Percentiles rank a stretch among this genome's conserved stretches.
Evolutionary conservation across 1,140 invertebrate species (phyloP).

Genomic region (Drosophila auraria): DNA sequence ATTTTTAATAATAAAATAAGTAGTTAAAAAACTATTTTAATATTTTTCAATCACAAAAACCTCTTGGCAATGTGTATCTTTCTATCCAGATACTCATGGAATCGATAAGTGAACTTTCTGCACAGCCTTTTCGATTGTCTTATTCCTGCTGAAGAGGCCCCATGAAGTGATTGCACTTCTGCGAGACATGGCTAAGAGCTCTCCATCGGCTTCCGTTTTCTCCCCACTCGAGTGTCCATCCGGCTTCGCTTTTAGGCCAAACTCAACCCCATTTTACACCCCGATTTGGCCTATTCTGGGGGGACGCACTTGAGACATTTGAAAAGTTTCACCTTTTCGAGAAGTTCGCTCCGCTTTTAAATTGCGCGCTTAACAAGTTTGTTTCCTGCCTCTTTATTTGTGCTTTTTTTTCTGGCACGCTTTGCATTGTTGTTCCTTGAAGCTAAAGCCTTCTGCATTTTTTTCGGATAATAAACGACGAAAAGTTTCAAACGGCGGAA

Average conservation of each 20-base stretch:
- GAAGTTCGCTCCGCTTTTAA: slow-evolving; percentile 46
- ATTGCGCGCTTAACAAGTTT: slow-evolving; percentile 54
- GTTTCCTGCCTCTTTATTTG: slow-evolving; percentile 11
- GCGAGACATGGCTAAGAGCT: slow-evolving; percentile 17
- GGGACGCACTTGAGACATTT: slow-evolving; percentile 47
- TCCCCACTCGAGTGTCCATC: slow-evolving; percentile 16
- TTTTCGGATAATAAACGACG: slow-evolving; percentile 63
- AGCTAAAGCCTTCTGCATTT: slow-evolving; percentile 12
- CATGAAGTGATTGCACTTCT: slow-evolving; percentile 38
- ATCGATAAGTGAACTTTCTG: slow-evolving; percentile 2
- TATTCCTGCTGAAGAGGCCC: slow-evolving; percentile 4
- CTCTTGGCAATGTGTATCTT: background rate
- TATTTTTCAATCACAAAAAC: background rate
- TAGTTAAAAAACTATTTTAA: too few relatives aligned
- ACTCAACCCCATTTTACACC: background rate
- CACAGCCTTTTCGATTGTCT: slow-evolving; percentile 22
- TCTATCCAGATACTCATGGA: background rate
- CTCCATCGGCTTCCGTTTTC: slow-evolving; percentile 14
- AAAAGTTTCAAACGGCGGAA: slow-evolving; percentile 64
- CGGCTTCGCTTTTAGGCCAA: background rate
- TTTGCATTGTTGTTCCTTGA: slow-evolving; percentile 9
- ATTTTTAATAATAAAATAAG: too few relatives aligned
- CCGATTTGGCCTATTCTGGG: background rate
- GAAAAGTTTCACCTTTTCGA: slow-evolving; percentile 46
- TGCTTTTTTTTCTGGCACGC: too few relatives aligned